Conservation (phyloP, 2,113 vertebrate genomes). For the Rhea pennata region DNA sequence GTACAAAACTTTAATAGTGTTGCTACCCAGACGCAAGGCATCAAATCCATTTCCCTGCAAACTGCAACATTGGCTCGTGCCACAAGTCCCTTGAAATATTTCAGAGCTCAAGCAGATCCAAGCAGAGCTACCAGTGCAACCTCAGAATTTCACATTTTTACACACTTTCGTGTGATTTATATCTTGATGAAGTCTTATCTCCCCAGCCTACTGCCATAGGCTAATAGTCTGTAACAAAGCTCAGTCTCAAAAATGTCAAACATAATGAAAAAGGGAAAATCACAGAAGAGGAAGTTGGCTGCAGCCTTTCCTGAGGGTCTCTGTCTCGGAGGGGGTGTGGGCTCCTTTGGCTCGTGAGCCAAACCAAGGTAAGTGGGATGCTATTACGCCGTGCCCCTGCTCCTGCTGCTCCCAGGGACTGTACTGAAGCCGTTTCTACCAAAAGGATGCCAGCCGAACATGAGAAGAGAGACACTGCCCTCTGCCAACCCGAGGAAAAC, state of each 20-base stretch:
- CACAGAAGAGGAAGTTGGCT: conserved; percentile 21
- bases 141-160: conserved; percentile 45
- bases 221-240: conserved; percentile 74
- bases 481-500: conserved; percentile 7
- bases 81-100: conserved; percentile 24
- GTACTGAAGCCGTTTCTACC: neutral
- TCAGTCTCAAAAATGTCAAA: conserved; percentile 71
- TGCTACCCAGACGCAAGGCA: conserved; percentile 53
- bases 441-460: neutral
- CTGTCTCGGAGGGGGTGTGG: rapidly evolving
- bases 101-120: conserved; percentile 1
- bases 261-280: conserved; percentile 59
- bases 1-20: conserved; percentile 72
- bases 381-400: rapidly evolving
- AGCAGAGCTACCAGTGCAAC: neutral
- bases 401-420: neutral
- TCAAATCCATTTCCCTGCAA: conserved; percentile 64
- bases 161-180: conserved; percentile 65
- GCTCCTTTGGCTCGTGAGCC: neutral
- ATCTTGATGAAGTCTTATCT: conserved; percentile 69
- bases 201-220: conserved; percentile 72
- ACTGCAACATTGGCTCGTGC: conserved; percentile 14
- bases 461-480: neutral
- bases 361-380: neutral
- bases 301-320: conserved; percentile 19